Conservation (phyloP, 2,797 vertebrate genomes). For the Enteromius viviparus region DNA sequence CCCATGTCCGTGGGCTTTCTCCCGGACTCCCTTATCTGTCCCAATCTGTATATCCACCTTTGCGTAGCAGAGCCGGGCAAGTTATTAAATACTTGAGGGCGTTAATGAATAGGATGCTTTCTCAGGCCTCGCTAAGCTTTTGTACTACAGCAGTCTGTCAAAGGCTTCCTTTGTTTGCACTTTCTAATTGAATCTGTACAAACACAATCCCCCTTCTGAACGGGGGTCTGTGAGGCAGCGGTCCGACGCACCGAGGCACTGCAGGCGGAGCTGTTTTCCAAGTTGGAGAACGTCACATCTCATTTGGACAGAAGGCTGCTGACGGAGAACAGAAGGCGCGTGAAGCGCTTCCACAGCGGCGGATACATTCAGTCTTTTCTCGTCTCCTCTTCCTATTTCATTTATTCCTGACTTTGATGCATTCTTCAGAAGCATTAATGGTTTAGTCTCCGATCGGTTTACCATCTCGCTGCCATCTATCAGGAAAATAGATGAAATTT, state of each 20-base stretch:
- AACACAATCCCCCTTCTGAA: constrained; percentile 59
- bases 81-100: constrained; percentile 62
- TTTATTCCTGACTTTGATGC: constrained; percentile 40
- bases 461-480: constrained; percentile 22
- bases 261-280: constrained; percentile 33
- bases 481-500: constrained; percentile 42
- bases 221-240: background rate
- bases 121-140: constrained; percentile 56
- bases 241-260: constrained; percentile 5
- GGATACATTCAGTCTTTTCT: constrained; percentile 21
- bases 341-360: constrained; percentile 22
- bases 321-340: constrained; percentile 48
- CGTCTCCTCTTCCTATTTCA: constrained; percentile 33
- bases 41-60: constrained; percentile 51
- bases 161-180: constrained; percentile 66
- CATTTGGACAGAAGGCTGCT: constrained; percentile 42
- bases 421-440: constrained; percentile 44
- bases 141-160: constrained; percentile 59
- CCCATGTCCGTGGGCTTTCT: constrained; percentile 34
- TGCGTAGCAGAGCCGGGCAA: constrained; percentile 37
- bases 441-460: constrained; percentile 37
- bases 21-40: constrained; percentile 40
- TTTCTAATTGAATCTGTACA: constrained; percentile 69
- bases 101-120: constrained; percentile 65
- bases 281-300: constrained; percentile 57